A percentile compares a stretch with the other conserved stretches of the same genome.
phyloP scores from a whole-genome alignment of 2,888 invertebrate genomes.

The Beris morrisii region DNA sequence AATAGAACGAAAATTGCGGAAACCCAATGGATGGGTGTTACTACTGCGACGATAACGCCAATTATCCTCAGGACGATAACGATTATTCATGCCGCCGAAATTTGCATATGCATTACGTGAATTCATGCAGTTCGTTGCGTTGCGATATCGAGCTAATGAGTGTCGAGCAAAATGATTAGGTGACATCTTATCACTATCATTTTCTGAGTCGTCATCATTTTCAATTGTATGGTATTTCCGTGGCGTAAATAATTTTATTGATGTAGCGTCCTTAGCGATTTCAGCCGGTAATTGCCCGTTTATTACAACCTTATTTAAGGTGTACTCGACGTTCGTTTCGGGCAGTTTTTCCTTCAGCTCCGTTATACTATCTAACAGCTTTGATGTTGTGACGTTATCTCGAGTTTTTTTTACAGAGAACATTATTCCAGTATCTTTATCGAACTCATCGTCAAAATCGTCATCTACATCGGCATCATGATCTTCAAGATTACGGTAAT shows the following conservation, averaged over 20 bases:
- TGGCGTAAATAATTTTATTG: background rate
- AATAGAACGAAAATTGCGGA: conserved; percentile 36
- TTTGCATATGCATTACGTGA: conserved; percentile 15
- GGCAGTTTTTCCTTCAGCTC: conserved; percentile 56
- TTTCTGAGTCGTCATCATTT: conserved; percentile 35
- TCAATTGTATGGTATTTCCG: conserved; percentile 6
- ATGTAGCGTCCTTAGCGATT: background rate
- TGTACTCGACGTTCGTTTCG: conserved; percentile 34
- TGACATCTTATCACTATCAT: conserved; percentile 36
- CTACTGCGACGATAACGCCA: conserved; percentile 51
- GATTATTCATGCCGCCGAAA: conserved; percentile 14
- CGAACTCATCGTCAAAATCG: conserved; percentile 25
- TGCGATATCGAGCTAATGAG: background rate
- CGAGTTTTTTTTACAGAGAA: conserved; percentile 25
- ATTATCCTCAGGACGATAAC: conserved; percentile 46
- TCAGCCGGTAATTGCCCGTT: background rate
- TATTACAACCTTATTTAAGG: too few relatives aligned
- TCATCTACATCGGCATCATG: conserved; percentile 37
- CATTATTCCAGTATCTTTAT: conserved; percentile 18
- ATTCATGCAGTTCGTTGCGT: too few relatives aligned
- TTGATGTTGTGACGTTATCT: conserved; percentile 24
- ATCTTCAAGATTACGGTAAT: conserved; percentile 16
- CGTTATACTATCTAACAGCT: conserved; percentile 54
- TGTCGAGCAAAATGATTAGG: conserved; percentile 28
- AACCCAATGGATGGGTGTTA: conserved; percentile 38